Evolutionary conservation across 2,113 vertebrate genomes (phyloP), one percentile per base, ranked within the genome.

Genomic region (Lynx canadensis): DNA sequence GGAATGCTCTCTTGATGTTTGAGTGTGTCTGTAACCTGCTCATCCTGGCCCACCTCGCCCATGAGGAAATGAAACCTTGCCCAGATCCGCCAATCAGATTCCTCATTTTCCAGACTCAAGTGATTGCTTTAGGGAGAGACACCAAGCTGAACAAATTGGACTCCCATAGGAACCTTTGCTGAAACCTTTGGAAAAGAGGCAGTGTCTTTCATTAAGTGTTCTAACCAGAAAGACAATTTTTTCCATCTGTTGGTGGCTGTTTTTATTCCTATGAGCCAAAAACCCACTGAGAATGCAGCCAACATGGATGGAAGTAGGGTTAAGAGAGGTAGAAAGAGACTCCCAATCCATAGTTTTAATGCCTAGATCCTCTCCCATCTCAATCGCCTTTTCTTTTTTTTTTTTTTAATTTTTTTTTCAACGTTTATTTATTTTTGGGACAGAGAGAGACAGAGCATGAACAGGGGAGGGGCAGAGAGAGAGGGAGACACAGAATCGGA

Each of bases 71-170:
- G 38, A 52, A 73, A 41, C 13, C 27, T 74, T 84, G 23, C 9
- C 5, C 23, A 80, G 4, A 14, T 45, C 5, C n/a, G 2, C 27
- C 48, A 81, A 19, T 52, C 23, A 66, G 71, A 33, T 50, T 36
- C 33, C 41, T 92, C 10, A 18, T 23, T 92, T 25, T 73, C 31
- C 79, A 57, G 16, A 36, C 10, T 60, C 29, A n/a, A n/a, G 21
- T 68, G 29, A 73, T 7, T 50, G 12, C 50, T 29, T 41, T 36
- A 73, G 16, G 4, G 21, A 1, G 0, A 0, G 15, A 29, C 33
- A 38, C 25, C n/a, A 88, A 45, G 13, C 36, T 27, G 73, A 21
- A 38, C 63, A 79, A 79, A 38, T 31, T 27, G 36, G 2, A 82
- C 60, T 14, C 16, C 23, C 31, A 19, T 60, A 38, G 33, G 48